These are phyloP conservation scores for Tillus elongatus DNA, from an alignment of 2,888 invertebrate genomes.

Conservation along the genomic window DNA sequence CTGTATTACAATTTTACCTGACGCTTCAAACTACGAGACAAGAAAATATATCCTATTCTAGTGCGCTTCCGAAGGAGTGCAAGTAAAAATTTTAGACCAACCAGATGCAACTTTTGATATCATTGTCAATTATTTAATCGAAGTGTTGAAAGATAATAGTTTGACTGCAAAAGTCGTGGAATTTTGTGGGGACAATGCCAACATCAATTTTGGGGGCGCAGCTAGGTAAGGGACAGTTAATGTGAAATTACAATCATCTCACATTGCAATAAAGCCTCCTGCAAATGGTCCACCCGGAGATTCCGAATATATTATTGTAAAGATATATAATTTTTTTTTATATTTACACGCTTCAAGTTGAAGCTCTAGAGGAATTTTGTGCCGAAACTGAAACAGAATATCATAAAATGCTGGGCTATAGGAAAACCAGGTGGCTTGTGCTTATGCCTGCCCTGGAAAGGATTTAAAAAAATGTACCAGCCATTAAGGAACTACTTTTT, in stretches of 20 bases:
- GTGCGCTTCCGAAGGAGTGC: constrained; percentile 19
- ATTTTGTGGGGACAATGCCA: constrained; percentile 23
- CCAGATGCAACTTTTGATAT: constrained; percentile 26
- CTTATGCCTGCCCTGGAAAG: constrained; percentile 24
- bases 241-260: constrained; percentile 24
- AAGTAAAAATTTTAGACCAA: constrained; percentile 24
- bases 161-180: too few species aligned
- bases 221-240: constrained; percentile 24
- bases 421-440: constrained; percentile 24
- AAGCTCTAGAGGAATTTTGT: constrained; percentile 21
- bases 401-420: constrained; percentile 20
- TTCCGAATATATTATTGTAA: constrained; percentile 23
- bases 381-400: constrained; percentile 23
- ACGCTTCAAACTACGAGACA: constrained; percentile 31
- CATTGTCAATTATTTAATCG: constrained; percentile 20
- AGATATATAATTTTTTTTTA: constrained; percentile 26
- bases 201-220: constrained; percentile 26
- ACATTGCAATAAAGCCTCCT: constrained; percentile 27
- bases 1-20: constrained; percentile 23
- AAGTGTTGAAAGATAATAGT: too few species aligned
- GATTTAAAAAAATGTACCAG: constrained; percentile 29
- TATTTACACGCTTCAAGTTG: constrained; percentile 27
- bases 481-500: constrained; percentile 30
- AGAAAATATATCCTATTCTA: constrained; percentile 29
- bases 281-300: constrained; percentile 25